Conservation (phyloP, 2,888 invertebrate species). For the Cryptus armator region DNA sequence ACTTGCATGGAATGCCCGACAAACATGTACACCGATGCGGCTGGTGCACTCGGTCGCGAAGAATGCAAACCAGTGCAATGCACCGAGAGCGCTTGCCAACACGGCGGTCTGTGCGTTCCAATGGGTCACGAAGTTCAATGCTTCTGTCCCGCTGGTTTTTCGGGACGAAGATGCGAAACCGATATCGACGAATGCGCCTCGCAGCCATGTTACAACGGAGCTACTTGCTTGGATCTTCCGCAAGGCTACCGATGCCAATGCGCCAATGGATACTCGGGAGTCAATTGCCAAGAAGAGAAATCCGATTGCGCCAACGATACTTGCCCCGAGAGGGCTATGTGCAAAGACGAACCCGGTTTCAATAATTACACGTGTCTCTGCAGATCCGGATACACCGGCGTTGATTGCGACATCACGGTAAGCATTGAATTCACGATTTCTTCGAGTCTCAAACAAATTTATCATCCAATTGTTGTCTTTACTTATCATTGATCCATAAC, state of each 20-base stretch:
- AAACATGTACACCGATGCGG: conserved; percentile 93
- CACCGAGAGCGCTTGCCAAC: conserved; percentile 94
- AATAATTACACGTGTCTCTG: conserved; percentile 97
- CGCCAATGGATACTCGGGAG: conserved; percentile 94
- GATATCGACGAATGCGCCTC: conserved; percentile 98
- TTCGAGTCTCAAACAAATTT: not conserved
- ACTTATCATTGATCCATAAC: too few relatives aligned
- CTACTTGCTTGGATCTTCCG: conserved; percentile 95
- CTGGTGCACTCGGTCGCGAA: conserved; percentile 93
- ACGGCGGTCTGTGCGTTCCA: conserved; percentile 95
- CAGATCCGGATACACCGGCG: conserved; percentile 96
- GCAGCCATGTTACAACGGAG: conserved; percentile 97
- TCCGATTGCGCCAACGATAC: conserved; percentile 95
- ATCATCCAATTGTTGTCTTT: not conserved
- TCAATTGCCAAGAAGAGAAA: conserved; percentile 97
- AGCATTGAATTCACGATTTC: conserved; percentile 75
- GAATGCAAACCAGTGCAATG: conserved; percentile 96
- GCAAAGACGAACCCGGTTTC: conserved; percentile 96
- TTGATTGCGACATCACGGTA: conserved; percentile 95
- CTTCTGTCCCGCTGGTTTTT: conserved; percentile 97
- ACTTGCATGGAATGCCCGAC: conserved; percentile 96
- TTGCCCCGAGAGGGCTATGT: conserved; percentile 98
- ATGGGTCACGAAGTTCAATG: conserved; percentile 96
- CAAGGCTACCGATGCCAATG: conserved; percentile 97
- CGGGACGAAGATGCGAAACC: conserved; percentile 96